phyloP scores from a whole-genome alignment of 2,113 vertebrate species.

The Hiodon alosoides region DNA sequence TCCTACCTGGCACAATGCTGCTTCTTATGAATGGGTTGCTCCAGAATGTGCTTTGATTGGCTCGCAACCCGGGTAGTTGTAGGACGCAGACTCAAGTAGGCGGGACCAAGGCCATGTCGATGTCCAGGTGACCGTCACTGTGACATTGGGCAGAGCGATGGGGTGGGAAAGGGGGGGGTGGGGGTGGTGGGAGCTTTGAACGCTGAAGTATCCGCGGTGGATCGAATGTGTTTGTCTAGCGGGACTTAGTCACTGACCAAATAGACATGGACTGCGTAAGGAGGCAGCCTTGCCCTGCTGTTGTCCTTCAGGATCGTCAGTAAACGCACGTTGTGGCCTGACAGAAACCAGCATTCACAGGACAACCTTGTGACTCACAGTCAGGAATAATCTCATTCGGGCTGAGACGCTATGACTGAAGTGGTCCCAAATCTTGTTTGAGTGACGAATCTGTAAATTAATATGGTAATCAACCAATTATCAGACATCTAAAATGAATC shows the following conservation, averaged over 20 bases:
- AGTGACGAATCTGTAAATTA: not conserved
- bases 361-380: not conserved
- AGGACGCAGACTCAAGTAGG: constrained; percentile 1
- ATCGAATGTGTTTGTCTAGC: constrained; percentile 42
- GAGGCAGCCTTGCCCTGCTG: not conserved
- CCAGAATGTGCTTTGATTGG: constrained; percentile 51
- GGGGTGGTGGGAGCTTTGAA: not conserved
- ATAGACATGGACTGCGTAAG: constrained; percentile 16
- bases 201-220: constrained; percentile 37
- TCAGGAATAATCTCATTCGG: not conserved
- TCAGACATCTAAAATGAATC: constrained; percentile 8
- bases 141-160: constrained; percentile 9
- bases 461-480: not conserved
- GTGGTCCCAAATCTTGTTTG: not conserved
- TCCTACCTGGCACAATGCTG: constrained; percentile 36
- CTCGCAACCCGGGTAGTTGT: constrained; percentile 35
- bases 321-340: not conserved
- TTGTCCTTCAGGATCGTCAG: not conserved
- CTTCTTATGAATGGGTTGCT: constrained; percentile 67
- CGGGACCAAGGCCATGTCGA: too few species aligned
- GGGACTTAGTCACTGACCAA: constrained; percentile 48
- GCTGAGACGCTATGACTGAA: not conserved
- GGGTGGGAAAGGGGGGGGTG: not conserved
- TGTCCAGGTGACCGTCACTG: constrained; percentile 35
- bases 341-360: not conserved